Base-by-base conservation (phyloP, 2,113 vertebrate species). In the Istiophorus platypterus region DNA sequence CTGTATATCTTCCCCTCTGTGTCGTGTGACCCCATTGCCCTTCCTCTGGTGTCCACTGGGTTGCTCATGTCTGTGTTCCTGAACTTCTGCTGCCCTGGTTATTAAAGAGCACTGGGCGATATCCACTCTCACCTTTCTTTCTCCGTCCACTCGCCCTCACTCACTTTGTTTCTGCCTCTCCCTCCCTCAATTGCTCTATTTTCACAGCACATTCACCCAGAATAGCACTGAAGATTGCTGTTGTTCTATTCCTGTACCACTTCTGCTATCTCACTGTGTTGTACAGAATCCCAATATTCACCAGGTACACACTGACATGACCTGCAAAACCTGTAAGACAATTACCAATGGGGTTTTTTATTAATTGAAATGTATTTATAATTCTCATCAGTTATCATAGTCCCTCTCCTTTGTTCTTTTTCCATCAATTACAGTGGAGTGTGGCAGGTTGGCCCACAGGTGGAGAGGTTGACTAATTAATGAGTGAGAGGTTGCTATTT, bases 31-130 rank as follows among this genome's bases (percentile, higher is more conserved):
- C 92, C 85, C 78, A 89, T 92, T 94, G 93, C 92, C 94, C 94
- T 93, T 88, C 81, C 56, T 85, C 86, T 82, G 85, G 87, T 89
- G 80, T 91, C 92, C 82, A 74, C 82, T 84, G 87, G 80, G 92
- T 85, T 93, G 88, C 90, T 93, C 92, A 92, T 92, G 91, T 93
- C 92, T 92, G 79, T 58, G 78, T 73, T 90, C 72, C 81, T 68
- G 85, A 90, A 93, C 92, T 92, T 93, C 85, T 76, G 78, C 81
- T 78, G 76, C 90, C 92, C 91, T 85, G 71, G 84, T 94, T 95
- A 95, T 95, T 95, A 94, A 90, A 93, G 91, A 91, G 87, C 85
- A 77, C 88, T 71, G 87, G 82, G 83, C 47, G 39, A 90, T 86
- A 84, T 90, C 84, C 90, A 77, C 72, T 81, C 87, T 88, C 74